Percentiles rank a stretch among this genome's conserved stretches.
Evolutionary conservation across 2,113 vertebrate genomes (phyloP).

Genomic region (Embiotoca jacksoni): DNA sequence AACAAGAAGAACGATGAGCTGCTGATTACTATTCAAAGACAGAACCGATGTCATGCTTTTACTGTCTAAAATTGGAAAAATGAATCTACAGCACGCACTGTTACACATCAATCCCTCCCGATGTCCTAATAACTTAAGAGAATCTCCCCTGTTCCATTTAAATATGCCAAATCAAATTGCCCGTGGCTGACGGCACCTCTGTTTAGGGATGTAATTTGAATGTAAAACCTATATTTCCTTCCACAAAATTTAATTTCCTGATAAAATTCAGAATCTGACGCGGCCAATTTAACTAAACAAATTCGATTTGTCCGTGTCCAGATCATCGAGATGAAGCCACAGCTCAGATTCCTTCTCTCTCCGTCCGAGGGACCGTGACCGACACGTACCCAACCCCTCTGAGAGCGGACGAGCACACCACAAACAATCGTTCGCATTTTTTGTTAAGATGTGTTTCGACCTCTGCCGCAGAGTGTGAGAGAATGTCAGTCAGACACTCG

Average conservation of each 20-base stretch:
- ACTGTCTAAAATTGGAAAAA: constrained; percentile 15
- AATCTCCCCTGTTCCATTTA: constrained; percentile 12
- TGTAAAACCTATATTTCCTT: constrained; percentile 20
- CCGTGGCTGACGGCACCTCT: neutral
- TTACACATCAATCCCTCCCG: neutral
- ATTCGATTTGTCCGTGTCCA: constrained; percentile 41
- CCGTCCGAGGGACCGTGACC: constrained; percentile 20
- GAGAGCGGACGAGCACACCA: constrained; percentile 16
- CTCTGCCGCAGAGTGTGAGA: constrained; percentile 44
- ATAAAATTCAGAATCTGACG: constrained; percentile 29
- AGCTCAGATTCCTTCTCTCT: constrained; percentile 25
- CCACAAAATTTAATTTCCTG: constrained; percentile 36
- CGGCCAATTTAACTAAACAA: constrained; percentile 14
- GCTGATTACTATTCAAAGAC: constrained; percentile 31
- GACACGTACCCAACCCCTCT: constrained; percentile 5
- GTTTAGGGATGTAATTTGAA: constrained; percentile 24
- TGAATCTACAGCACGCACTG: constrained; percentile 12
- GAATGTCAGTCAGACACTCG: constrained; percentile 55
- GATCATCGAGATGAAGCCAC: neutral
- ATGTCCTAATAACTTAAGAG: constrained; percentile 7
- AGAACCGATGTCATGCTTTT: neutral
- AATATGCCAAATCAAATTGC: constrained; percentile 27
- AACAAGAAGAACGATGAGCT: constrained; percentile 30
- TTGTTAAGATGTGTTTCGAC: constrained; percentile 46
- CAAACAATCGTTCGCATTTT: constrained; percentile 39